Evolutionary conservation across 1,140 invertebrate species (phyloP), one percentile per base, ranked within the genome.

Genomic region (Musca domestica): DNA sequence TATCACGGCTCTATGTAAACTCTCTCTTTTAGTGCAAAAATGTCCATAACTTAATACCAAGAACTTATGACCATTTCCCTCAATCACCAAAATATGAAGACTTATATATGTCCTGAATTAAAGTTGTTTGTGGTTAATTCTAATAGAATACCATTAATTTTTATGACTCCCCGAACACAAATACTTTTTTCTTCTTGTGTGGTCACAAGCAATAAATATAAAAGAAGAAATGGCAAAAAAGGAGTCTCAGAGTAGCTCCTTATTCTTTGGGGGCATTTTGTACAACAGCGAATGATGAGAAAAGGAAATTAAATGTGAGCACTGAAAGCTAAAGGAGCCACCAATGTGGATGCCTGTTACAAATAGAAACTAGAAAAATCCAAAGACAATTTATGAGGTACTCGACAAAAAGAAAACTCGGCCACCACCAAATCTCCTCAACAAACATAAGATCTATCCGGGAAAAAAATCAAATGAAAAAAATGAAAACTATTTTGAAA

Each of bases 121-220:
- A 51, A 51, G 14, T 51, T 51, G 27, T 30, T 51, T 51, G 48
- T 51, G 48, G 17, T 9, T 2, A 51, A 19, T 20, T 56, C 7
- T 61, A 61, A 61, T 41, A 19, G 56, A 41, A 61, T 19, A 61
- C 56, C n/a, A 61, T 61, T 61, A 34, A 61, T 61, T 34, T 34
- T 34, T 61, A 61, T 30, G 56, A 20, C 27, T 61, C 56, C 56
- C 56, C 12, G 34, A 17, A 19, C 17, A 41, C 56, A 58, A 30
- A 58, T 34, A 58, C n/a, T 34, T 61, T 6, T 19, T 12, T n/a
- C n/a, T 25, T 56, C n/a, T n/a, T n/a, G n/a, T n/a, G n/a, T n/a
- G 52, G 52, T 27, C 23, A 56, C 14, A n/a, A 61, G 27, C 27
- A 61, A 61, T 61, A 34, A 34, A 61, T 19, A 34, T 34, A 23